A percentile compares a stretch with the other conserved stretches of the same genome.
These are phyloP conservation scores for Emydocephalus ijimae DNA, from an alignment of 2,113 vertebrate genomes.

Conservation along the genomic window DNA sequence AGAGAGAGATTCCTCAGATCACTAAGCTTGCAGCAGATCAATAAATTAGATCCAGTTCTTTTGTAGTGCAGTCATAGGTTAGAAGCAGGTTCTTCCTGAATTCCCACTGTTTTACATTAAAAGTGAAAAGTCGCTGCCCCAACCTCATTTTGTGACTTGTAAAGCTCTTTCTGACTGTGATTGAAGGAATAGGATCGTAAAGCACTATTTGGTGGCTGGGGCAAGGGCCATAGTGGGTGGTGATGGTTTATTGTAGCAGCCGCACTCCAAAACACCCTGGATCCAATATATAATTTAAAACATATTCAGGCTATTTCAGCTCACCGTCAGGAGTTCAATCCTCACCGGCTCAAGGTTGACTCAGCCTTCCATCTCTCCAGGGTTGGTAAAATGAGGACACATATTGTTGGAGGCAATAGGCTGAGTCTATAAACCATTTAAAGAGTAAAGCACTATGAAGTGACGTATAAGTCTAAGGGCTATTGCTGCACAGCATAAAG, in stretches of 20 bases:
- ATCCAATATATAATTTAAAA: neutral
- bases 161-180: neutral
- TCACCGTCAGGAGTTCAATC: too few species aligned
- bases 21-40: neutral
- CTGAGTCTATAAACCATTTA: too few species aligned
- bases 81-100: neutral
- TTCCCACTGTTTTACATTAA: neutral
- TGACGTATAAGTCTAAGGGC: too few species aligned
- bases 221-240: neutral
- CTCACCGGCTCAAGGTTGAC: too few species aligned
- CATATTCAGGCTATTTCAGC: neutral
- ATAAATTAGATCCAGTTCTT: neutral
- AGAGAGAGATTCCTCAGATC: neutral
- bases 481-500: neutral
- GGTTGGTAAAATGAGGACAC: too few species aligned
- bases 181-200: neutral
- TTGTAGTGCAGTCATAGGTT: neutral
- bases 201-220: neutral
- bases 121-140: neutral
- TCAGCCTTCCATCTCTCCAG: too few species aligned
- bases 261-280: neutral
- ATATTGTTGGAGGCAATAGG: too few species aligned
- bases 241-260: neutral
- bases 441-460: too few species aligned
- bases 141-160: neutral